These are phyloP conservation scores for Pantherophis guttatus DNA, from an alignment of 2,113 vertebrate genomes.

Conservation along the genomic window DNA sequence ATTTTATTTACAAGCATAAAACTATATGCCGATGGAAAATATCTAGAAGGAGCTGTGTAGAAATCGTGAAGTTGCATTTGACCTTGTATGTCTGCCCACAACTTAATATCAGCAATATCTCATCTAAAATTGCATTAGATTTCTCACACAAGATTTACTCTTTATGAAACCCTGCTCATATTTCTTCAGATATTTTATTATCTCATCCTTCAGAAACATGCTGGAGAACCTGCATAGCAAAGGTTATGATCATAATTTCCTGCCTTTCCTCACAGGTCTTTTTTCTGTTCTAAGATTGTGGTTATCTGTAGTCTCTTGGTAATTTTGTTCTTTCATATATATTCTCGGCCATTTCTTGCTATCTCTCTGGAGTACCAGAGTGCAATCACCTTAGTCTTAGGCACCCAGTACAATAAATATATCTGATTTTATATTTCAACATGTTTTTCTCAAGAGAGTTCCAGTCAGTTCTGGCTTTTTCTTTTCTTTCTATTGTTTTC, in stretches of 20 bases:
- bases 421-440: neutral
- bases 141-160: constrained; percentile 4
- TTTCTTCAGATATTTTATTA: constrained; percentile 7
- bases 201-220: neutral
- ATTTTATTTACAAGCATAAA: neutral
- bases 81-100: neutral
- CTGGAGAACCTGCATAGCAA: neutral
- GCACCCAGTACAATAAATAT: neutral
- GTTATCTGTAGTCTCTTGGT: neutral
- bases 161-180: neutral
- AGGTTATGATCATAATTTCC: constrained; percentile 8
- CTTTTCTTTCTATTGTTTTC: neutral
- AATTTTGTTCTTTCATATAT: neutral
- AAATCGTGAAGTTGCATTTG: constrained; percentile 5
- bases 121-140: constrained; percentile 15
- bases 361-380: neutral
- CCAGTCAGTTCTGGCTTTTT: neutral
- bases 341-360: neutral
- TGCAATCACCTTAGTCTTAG: neutral
- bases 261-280: neutral
- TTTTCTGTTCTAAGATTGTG: neutral
- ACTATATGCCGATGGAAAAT: neutral
- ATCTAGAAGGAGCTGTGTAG: neutral
- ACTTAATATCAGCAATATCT: neutral
- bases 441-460: neutral